Evolutionary conservation across 2,888 invertebrate species (phyloP).

Genomic region (Drosophila prostipennis): DNA sequence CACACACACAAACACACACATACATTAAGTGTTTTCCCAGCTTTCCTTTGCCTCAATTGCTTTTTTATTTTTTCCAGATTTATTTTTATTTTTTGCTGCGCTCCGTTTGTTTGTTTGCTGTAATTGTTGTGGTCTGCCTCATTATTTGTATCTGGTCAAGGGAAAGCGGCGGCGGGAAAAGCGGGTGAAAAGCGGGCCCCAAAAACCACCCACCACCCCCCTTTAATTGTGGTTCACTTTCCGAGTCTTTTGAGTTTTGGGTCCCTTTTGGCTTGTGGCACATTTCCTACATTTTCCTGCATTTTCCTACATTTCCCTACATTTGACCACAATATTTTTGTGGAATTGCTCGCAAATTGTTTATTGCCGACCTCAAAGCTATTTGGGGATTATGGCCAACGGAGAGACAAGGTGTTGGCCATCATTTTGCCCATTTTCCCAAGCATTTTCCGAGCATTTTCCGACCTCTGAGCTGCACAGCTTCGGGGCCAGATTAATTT

Average conservation of each 20-base stretch:
- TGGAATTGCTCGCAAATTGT: constrained; percentile 61
- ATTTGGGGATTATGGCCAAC: constrained; percentile 39
- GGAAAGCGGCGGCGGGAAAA: constrained; percentile 16
- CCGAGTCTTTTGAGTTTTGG: constrained; percentile 33
- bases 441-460: constrained; percentile 14
- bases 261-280: constrained; percentile 40
- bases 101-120: constrained; percentile 67
- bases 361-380: constrained; percentile 53
- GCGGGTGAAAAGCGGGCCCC: constrained; percentile 8
- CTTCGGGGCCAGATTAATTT: constrained; percentile 30
- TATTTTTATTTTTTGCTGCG: constrained; percentile 31
- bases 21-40: constrained; percentile 27
- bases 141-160: constrained; percentile 60
- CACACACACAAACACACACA: constrained; percentile 31
- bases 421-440: constrained; percentile 1
- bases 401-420: constrained; percentile 17
- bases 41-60: constrained; percentile 25
- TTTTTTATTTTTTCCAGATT: constrained; percentile 44
- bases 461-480: background rate
- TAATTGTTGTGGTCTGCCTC: constrained; percentile 77
- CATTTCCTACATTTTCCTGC: constrained; percentile 69
- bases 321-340: constrained; percentile 68
- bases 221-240: constrained; percentile 41
- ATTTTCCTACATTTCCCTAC: constrained; percentile 48
- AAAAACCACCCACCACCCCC: background rate